A percentile compares a stretch with the other conserved stretches of the same genome.
These are phyloP conservation scores for Drosophila bocqueti DNA, from an alignment of 1,140 invertebrate species.

Conservation along the genomic window DNA sequence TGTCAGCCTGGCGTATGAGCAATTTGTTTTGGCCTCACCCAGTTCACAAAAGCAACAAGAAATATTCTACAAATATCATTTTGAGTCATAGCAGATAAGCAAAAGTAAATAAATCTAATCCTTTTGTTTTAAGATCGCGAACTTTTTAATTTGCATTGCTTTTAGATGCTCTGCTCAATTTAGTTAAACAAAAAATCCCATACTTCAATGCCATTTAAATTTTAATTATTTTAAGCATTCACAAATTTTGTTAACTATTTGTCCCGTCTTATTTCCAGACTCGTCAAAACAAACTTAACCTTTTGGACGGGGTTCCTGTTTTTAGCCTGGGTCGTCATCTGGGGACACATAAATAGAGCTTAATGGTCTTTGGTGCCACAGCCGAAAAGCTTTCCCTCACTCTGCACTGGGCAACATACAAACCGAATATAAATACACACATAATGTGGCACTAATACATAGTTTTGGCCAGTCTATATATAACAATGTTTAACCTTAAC, in stretches of 20 bases:
- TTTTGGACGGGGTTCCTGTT: slow-evolving; percentile 4
- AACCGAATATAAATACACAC: slow-evolving; percentile 33
- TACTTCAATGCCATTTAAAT: not conserved
- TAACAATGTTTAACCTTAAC: slow-evolving; percentile 78
- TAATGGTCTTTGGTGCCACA: slow-evolving; percentile 48
- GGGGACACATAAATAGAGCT: slow-evolving; percentile 46
- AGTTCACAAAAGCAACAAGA: slow-evolving; percentile 13
- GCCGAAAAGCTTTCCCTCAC: slow-evolving; percentile 56
- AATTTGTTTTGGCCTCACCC: slow-evolving; percentile 36
- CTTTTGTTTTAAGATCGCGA: slow-evolving; percentile 8
- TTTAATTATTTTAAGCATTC: not conserved
- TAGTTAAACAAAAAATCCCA: not conserved
- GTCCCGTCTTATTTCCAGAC: not conserved
- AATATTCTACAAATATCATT: slow-evolving; percentile 40
- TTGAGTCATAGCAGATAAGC: slow-evolving; percentile 48
- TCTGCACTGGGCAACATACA: slow-evolving; percentile 37
- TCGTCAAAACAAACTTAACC: slow-evolving; percentile 2
- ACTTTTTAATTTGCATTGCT: not conserved
- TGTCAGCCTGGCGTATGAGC: slow-evolving; percentile 66
- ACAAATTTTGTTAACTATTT: not conserved
- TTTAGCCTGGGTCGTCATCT: slow-evolving; percentile 5
- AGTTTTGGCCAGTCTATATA: slow-evolving; percentile 51
- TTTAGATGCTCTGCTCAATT: slow-evolving; percentile 10
- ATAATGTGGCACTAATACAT: slow-evolving; percentile 46
- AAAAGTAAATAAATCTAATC: slow-evolving; percentile 27